Base-by-base conservation (phyloP, 2,888 invertebrate genomes). In the Parnassius orleans region DNA sequence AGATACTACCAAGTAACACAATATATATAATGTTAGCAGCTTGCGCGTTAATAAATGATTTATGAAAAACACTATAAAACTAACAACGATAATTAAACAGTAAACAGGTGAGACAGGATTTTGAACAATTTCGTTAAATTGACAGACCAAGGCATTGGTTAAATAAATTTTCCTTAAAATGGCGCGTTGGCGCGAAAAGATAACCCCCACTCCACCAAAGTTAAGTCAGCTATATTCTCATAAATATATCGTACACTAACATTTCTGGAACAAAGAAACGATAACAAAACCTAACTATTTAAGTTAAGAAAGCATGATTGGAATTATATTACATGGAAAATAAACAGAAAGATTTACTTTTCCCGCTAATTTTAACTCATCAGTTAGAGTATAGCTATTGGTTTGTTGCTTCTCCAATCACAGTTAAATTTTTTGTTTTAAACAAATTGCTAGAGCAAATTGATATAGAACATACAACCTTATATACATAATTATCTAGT, bases 201-300 rank as follows among this genome's bases (percentile, higher is more conserved):
- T 47, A 7, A 63, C 44, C 63, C 63, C 63, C 63, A 53, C 61
- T 43, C 19, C 12, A 12, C 9, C 9, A 47, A 43, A n/a, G n/a
- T 14, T 52, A 46, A 46, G 1, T 52, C 12, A 7, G 1, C 5
- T 33, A 33, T 33, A 33, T 14, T 48, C 12, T 12, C 1, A 14
- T 14, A 48, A 48, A 48, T 14, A 48, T n/a, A 46, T n/a, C 3
- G 46, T 7, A 46, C 7, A n/a, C n/a, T 46, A 3, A 46, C n/a
- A n/a, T 46, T 12, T 46, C 2, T 46, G 1, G n/a, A 0, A 33
- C 33, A 33, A 5, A 5, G 7, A 5, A 33, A 33, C 7, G 33
- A 33, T 5, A 33, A 33, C 1, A 33, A 33, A 33, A 7, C 7
- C 7, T 33, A 19, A 33, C 5, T 33, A 33, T 33, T 33, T 7